phyloP scores from a whole-genome alignment of 2,797 vertebrate species.

The Spondyliosoma cantharus region DNA sequence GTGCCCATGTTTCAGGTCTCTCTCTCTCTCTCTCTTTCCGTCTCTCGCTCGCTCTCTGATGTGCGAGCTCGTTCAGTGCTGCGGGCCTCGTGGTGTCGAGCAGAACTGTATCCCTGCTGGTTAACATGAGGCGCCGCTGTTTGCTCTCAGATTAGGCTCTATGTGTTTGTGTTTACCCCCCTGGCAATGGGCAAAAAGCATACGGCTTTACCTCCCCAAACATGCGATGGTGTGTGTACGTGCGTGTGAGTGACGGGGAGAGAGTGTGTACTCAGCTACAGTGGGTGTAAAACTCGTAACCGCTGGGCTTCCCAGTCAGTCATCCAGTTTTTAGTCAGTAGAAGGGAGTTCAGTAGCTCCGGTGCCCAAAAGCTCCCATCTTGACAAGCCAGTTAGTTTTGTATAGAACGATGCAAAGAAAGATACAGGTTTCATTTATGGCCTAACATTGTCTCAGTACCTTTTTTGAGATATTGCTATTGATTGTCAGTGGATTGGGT shows the following conservation, averaged over 20 bases:
- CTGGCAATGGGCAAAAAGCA: slow-evolving; percentile 61
- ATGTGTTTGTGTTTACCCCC: slow-evolving; percentile 73
- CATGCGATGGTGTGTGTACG: slow-evolving; percentile 26
- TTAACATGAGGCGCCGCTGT: slow-evolving; percentile 67
- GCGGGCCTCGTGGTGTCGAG: slow-evolving; percentile 38
- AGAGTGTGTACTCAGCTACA: slow-evolving; percentile 27
- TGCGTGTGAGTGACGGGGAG: slow-evolving; percentile 21
- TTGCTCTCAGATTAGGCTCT: slow-evolving; percentile 69
- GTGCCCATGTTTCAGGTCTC: not conserved
- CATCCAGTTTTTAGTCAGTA: slow-evolving; percentile 16
- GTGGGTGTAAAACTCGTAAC: slow-evolving; percentile 29
- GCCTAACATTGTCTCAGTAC: not conserved
- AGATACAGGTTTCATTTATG: not conserved
- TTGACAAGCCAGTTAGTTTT: not conserved
- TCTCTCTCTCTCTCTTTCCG: not conserved
- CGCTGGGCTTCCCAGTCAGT: slow-evolving; percentile 33
- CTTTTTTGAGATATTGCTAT: not conserved
- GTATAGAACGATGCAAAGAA: not conserved
- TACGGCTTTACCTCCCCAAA: slow-evolving; percentile 56
- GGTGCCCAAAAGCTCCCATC: slow-evolving; percentile 7
- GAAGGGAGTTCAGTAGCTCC: slow-evolving; percentile 10
- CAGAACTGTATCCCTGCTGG: slow-evolving; percentile 63
- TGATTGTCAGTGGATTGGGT: not conserved
- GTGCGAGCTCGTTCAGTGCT: slow-evolving; percentile 30
- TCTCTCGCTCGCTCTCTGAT: slow-evolving; percentile 3